Conservation (phyloP, 2,888 invertebrate species). For the Sepiola atlantica region DNA sequence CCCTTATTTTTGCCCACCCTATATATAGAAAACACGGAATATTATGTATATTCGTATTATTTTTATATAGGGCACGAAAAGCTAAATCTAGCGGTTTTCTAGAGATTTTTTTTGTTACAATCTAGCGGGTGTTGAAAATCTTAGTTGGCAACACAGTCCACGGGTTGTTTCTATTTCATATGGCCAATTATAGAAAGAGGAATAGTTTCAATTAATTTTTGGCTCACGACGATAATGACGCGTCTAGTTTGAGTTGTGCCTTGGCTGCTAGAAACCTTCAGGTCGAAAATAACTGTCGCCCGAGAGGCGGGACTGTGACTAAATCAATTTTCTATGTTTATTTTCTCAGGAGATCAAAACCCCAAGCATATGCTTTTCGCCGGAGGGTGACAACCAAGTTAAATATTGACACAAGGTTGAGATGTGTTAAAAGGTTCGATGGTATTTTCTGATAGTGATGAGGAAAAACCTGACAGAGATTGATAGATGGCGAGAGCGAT, state of each 20-base stretch:
- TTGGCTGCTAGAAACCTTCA: not conserved
- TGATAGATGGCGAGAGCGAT: not conserved
- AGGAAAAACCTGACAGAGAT: not conserved
- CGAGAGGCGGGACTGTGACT: not conserved
- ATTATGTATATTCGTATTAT: too few relatives aligned
- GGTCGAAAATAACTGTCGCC: not conserved
- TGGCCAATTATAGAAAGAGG: too few relatives aligned
- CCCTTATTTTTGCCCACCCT: too few relatives aligned
- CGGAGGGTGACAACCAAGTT: not conserved
- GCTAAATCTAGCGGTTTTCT: too few relatives aligned
- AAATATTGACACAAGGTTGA: not conserved
- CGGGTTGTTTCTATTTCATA: too few relatives aligned
- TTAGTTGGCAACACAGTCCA: too few relatives aligned
- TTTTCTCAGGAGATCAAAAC: not conserved
- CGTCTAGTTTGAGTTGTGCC: not conserved
- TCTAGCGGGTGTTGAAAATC: too few relatives aligned
- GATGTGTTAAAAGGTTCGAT: not conserved
- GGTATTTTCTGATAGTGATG: not conserved
- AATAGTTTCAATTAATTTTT: conserved; percentile 15
- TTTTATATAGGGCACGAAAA: too few relatives aligned
- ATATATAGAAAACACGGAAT: too few relatives aligned
- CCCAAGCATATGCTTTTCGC: not conserved
- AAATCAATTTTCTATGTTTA: not conserved
- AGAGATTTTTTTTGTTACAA: too few relatives aligned
- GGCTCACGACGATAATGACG: not conserved